These are phyloP conservation scores for human (Homo sapiens) DNA, from an alignment of 2,113 vertebrate genomes.

Conservation along the genomic window DNA sequence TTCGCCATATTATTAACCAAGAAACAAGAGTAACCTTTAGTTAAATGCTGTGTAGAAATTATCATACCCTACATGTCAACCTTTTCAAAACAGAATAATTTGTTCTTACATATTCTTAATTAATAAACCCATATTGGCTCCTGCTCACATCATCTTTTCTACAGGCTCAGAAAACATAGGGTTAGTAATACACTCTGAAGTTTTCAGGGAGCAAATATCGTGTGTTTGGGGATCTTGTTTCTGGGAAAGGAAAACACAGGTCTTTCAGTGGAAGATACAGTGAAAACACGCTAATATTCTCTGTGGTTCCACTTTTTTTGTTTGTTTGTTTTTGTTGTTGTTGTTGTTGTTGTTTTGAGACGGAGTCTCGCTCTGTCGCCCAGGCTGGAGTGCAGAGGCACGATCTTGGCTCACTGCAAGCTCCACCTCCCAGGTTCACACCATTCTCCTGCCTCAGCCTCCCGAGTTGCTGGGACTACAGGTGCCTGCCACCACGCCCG, in stretches of 20 bases:
- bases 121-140: not conserved
- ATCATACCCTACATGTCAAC: not conserved
- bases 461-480: no score
- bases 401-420: no score
- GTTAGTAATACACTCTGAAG: not conserved
- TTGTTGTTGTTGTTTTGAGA: no score
- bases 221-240: not conserved
- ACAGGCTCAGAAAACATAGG: not conserved
- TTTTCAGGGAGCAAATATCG: not conserved
- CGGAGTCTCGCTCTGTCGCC: no score
- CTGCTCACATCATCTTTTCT: not conserved
- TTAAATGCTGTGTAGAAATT: not conserved
- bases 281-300: not conserved
- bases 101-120: not conserved
- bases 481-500: accelerated
- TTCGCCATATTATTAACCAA: not conserved
- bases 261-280: not conserved
- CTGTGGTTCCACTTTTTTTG: not conserved
- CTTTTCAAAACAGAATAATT: not conserved
- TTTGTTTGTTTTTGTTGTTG: no score
- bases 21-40: not conserved
- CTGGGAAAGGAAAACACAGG: not conserved
- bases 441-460: no score
- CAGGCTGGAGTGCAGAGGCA: no score
- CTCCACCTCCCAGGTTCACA: no score